Evolutionary conservation across 92 coral and sea anemone species (phyloP), one percentile per base, ranked within the genome.

Genomic region (Diadumene lineata): DNA sequence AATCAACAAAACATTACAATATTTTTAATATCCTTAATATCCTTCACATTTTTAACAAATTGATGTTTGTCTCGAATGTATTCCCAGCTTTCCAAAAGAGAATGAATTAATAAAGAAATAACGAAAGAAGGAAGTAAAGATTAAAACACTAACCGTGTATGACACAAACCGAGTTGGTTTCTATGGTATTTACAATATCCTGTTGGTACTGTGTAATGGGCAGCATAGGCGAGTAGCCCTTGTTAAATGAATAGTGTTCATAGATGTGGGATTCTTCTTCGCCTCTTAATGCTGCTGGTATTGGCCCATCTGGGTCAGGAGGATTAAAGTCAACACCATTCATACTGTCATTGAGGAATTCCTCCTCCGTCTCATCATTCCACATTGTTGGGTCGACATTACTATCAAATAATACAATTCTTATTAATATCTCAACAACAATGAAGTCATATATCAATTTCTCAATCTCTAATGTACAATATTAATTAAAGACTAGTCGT

Each of bases 111-210:
- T n/a, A n/a, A n/a, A n/a, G n/a, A n/a, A n/a, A n/a, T n/a, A n/a
- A n/a, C n/a, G n/a, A n/a, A n/a, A n/a, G n/a, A n/a, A n/a, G n/a
- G n/a, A n/a, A n/a, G n/a, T n/a, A n/a, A n/a, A n/a, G n/a, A n/a
- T n/a, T n/a, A n/a, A n/a, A n/a, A n/a, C n/a, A 66, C 92, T 23
- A 68, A 94, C 98, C 98, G 84, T 91, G 97, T 21, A 94, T 79
- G 15, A 94, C 86, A 32, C 94, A 92, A 23, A 89, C 97, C 26
- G 98, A 92, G 79, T 94, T 94, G 56, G 93, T 94, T 65, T 94
- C 98, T 74, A 94, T 84, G 17, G 96, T 94, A 51, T 86, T 86
- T 29, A 94, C 78, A 51, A 94, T 87, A 16, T 94, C 97, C 50
- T 86, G 89, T 1, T 74, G 93, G 72, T 85, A 92, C 1, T 70